Evolutionary conservation across 37 sponge, comb jelly and placozoan genomes (phyloP), one percentile per base, ranked within the genome.

Genomic region (Eunapius fragilis): DNA sequence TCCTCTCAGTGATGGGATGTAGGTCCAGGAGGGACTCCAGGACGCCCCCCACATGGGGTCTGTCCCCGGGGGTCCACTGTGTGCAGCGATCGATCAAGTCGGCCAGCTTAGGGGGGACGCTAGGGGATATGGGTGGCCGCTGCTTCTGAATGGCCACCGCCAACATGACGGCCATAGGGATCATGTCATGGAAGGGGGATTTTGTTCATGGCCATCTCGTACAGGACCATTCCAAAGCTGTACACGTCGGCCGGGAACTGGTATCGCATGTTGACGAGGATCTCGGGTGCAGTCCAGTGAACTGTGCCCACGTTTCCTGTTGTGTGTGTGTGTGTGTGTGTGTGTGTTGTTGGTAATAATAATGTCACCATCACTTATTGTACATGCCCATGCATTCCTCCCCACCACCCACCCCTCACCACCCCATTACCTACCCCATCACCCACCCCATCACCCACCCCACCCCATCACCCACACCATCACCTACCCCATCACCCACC

Each of bases 281-380:
- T 88, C 75, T 96, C 96, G 9, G 96, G 96, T 28, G 96, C 94
- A 25, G 96, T 89, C 96, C 96, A 96, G 70, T 93, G 93, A 0
- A 93, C 94, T 0, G 96, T 96, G 17, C 96, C 96, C n/a, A 96
- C 77, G 37, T 96, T 93, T 58, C 96, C 96, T 91, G 74, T 31
- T 25, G 76, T 19, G 41, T 41, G 41, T 9, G 41, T 41, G 41
- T 83, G 85, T 76, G 31, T 80, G 27, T 82, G 83, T 26, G 37
- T 86, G 6, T 24, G 74, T 25, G 87, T 90, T n/a, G n/a, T n/a
- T n/a, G n/a, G n/a, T n/a, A n/a, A n/a, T n/a, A n/a, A n/a, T n/a
- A n/a, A n/a, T n/a, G n/a, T n/a, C n/a, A n/a, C n/a, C n/a, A n/a
- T n/a, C n/a, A n/a, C n/a, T n/a, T n/a, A n/a, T n/a, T 68, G 0